Conservation (phyloP, 2,797 vertebrate species). For the Argya squamiceps region DNA sequence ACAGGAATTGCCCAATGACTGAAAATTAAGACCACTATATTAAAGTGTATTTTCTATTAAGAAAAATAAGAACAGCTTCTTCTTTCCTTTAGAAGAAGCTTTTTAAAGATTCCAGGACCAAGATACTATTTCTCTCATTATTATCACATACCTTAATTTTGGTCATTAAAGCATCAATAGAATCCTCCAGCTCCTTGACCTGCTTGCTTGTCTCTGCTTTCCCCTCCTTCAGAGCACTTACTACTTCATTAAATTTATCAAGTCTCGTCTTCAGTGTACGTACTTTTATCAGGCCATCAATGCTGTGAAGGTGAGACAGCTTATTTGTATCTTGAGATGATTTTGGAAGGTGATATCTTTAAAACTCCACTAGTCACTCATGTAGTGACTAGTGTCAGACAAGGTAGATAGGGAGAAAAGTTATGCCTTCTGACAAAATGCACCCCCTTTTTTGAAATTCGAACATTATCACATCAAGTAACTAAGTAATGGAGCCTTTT, state of each 20-base stretch:
- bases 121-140: neutral
- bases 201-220: slow-evolving; percentile 90
- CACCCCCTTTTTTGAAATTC: neutral
- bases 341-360: neutral
- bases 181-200: slow-evolving; percentile 85
- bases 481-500: neutral
- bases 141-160: slow-evolving; percentile 89
- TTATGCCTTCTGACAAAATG: neutral
- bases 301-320: slow-evolving; percentile 73
- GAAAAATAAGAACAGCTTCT: neutral
- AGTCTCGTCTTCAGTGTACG: slow-evolving; percentile 87
- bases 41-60: neutral
- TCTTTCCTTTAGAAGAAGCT: neutral
- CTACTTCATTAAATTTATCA: slow-evolving; percentile 89
- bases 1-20: neutral
- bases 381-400: too few species aligned
- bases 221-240: slow-evolving; percentile 89
- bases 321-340: neutral
- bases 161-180: slow-evolving; percentile 83
- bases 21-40: neutral
- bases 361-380: neutral
- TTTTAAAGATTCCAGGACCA: neutral
- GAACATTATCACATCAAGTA: neutral
- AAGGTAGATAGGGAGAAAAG: neutral
- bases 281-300: slow-evolving; percentile 91